Evolutionary conservation across 2,888 invertebrate genomes (phyloP), one percentile per base, ranked within the genome.

Genomic region (Itoplectis maculator): DNA sequence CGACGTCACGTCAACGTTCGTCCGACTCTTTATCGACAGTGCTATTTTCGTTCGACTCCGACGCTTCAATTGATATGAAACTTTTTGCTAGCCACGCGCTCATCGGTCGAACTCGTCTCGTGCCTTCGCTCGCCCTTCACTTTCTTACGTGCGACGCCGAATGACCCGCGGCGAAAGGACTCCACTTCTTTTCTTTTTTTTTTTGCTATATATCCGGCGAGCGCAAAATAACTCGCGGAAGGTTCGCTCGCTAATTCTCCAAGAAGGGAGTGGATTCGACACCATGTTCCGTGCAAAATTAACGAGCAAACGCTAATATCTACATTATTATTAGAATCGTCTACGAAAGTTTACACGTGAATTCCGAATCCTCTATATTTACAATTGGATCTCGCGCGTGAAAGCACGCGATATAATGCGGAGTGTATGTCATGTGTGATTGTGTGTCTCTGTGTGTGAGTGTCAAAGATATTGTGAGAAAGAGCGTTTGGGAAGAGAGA

Each of bases 301-400:
- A 80, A 80, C 77, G 80, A 68, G 72, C 78, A 78, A 77, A 69
- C 61, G 23, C 73, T 78, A 74, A 78, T 78, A 23, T 74, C 77
- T 72, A 80, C 56, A 42, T 75, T 61, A 77, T 70, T 59, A 68
- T 77, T 65, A 82, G 75, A 80, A 70, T 81, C 68, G 76, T 83
- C 76, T 75, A 81, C 73, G 78, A 70, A 59, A 81, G 79, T 83
- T 84, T 77, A 82, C 81, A 78, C 45, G 75, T 77, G 74, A 70
- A 78, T 66, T 54, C 42, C 81, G 69, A 81, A 73, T 81, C 63
- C 63, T 73, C 59, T 79, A 61, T 69, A 74, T 74, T 29, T 74
- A 82, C 79, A 83, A 77, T 81, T 74, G 72, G 54, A 73, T 82
- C 63, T 75, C 79, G 63, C 80, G 82, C 54, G 75, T 68, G 59